Evolutionary conservation across 2,888 invertebrate genomes (phyloP).

Genomic region (Cryptus viduatorius): DNA sequence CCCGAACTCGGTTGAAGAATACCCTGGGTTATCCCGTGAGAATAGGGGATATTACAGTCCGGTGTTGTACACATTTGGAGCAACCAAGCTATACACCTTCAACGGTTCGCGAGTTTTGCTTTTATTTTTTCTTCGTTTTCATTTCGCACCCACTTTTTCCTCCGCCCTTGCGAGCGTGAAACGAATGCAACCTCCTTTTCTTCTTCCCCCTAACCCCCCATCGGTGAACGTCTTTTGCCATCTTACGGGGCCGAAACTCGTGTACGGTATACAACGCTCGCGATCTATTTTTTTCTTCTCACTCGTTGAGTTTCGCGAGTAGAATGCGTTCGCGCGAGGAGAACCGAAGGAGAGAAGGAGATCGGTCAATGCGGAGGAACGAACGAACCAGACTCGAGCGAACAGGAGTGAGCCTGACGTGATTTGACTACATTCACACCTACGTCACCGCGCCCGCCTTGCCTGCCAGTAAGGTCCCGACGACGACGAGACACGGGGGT

Average conservation of each 20-base stretch:
- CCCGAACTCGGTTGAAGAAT: slow-evolving; percentile 64
- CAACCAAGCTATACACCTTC: slow-evolving; percentile 45
- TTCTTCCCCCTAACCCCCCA: neutral
- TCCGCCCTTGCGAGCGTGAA: slow-evolving; percentile 2
- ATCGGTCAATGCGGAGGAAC: slow-evolving; percentile 16
- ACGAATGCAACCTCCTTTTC: neutral
- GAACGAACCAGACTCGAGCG: slow-evolving; percentile 37
- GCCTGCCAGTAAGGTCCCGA: slow-evolving; percentile 56
- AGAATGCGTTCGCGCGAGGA: slow-evolving; percentile 4
- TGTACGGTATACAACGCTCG: neutral
- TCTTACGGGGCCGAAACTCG: neutral
- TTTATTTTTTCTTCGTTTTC: neutral
- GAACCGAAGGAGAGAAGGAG: slow-evolving; percentile 34
- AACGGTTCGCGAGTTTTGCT: slow-evolving; percentile 38
- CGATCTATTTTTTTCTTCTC: slow-evolving; percentile 8
- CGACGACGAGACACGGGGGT: slow-evolving; percentile 70
- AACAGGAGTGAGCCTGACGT: slow-evolving; percentile 78
- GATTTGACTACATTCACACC: slow-evolving; percentile 84
- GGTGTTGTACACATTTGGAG: slow-evolving; percentile 57
- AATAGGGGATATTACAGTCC: slow-evolving; percentile 70
- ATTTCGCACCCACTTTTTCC: slow-evolving; percentile 27
- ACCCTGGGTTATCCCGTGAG: slow-evolving; percentile 71
- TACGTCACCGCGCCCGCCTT: slow-evolving; percentile 75
- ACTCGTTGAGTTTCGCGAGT: slow-evolving; percentile 26
- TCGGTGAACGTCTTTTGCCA: neutral